Conservation (phyloP, 2,888 invertebrate species). For the Brachyptera putata region DNA sequence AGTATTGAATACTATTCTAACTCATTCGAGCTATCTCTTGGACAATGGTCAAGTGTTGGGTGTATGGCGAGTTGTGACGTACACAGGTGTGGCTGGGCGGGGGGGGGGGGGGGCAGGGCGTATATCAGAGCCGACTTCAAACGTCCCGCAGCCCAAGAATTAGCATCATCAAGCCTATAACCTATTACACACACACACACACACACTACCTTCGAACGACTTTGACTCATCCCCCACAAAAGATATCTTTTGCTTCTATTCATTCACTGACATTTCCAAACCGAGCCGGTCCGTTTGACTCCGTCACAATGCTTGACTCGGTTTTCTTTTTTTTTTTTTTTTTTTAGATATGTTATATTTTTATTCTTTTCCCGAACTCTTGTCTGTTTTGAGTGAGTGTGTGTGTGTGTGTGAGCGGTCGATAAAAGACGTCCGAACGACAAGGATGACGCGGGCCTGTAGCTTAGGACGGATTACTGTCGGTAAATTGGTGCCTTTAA, state of each 20-base stretch:
- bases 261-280: constrained; percentile 23
- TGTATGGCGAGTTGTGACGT: neutral
- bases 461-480: too few relatives aligned
- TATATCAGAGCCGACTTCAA: constrained; percentile 1
- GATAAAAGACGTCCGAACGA: too few relatives aligned
- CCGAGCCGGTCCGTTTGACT: constrained; percentile 3
- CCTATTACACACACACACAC: constrained; percentile 1
- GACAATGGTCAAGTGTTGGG: constrained; percentile 1
- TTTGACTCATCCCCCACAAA: constrained; percentile 27
- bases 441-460: too few relatives aligned
- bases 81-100: constrained; percentile 1
- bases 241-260: constrained; percentile 24
- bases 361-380: too few relatives aligned
- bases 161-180: constrained; percentile 19
- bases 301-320: neutral
- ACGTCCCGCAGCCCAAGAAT: constrained; percentile 5
- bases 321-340: too few relatives aligned
- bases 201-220: neutral
- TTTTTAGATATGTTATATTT: too few relatives aligned
- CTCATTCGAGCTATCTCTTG: too few relatives aligned
- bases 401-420: too few relatives aligned
- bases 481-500: too few relatives aligned
- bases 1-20: too few relatives aligned
- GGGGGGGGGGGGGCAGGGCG: neutral
- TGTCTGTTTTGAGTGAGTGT: too few relatives aligned